Evolutionary conservation across 1,140 invertebrate genomes (phyloP), one percentile per base, ranked within the genome.

Genomic region (Solenopsis fugax): DNA sequence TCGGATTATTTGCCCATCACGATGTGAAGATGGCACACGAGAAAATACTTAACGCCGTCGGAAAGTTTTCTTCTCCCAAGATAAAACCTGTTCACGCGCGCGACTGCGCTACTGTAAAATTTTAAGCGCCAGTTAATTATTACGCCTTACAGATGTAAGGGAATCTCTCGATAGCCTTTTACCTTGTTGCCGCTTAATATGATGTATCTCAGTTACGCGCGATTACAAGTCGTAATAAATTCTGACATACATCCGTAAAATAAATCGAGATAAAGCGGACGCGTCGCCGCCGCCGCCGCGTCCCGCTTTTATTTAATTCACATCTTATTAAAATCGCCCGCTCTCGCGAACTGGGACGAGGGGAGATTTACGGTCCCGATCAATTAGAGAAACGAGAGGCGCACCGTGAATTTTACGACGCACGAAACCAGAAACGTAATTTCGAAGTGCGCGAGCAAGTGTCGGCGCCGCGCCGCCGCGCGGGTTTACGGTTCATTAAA

Each of bases 371-470:
- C 69, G 69, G 24, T 34, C 54, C 29, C 80, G 80, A 84, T 84
- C 69, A 84, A 84, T 84, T 84, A 84, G 54, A 84, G 67, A 82
- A 34, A 81, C 67, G 52, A 58, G 67, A 45, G 48, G 54, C 80
- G 69, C 54, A 62, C n/a, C 54, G 67, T 75, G 80, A 75, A 84
- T 84, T 84, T 84, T 84, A 84, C 45, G 80, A 37, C 67, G 67
- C 80, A 50, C 80, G 69, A 75, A 84, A 75, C 69, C 80, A 84
- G 80, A 84, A 84, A 84, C 13, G 69, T n/a, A 73, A 84, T 75
- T 84, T 84, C 80, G 54, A 84, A 58, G 67, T 50, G 56, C 69
- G 69, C 69, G 69, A 62, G 80, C 80, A 62, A 75, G 80, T 82
- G 80, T 41, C 41, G 78, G 34, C 52, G 52, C 64, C 52, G 80